Evolutionary conservation across 2,888 invertebrate species (phyloP), one percentile per base, ranked within the genome.

Genomic region (Pollenia griseotomentosa): DNA sequence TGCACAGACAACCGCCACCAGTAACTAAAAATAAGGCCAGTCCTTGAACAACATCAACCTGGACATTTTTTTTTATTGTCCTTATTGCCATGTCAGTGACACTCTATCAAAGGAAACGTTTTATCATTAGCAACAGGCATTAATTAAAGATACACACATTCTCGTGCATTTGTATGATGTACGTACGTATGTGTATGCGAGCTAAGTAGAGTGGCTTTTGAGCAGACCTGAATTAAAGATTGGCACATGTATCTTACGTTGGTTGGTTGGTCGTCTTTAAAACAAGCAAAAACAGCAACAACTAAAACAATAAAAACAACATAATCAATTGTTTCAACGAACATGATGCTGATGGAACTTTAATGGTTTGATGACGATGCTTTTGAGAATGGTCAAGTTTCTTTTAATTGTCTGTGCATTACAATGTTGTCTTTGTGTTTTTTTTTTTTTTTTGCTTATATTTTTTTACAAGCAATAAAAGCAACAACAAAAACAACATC

Each of bases 41-140:
- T 4, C 33, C 33, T 33, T 33, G 33, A 33, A 33, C 33, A 33
- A 33, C 33, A 33, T 33, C 33, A 33, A 1, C 33, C 33, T 33
- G 33, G 33, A 33, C 6, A 33, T 6, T 33, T 33, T 33, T n/a
- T 33, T 6, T 5, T 33, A 65, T 65, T n/a, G 19, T 23, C 9
- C 7, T 19, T 65, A 19, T 12, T 65, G 19, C 14, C 16, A 19
- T 46, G 65, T 23, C 65, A 65, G 46, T 23, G 11, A 46, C 44
- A 65, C 2, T 65, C 19, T 19, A 14, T 10, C 70, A 51, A 51
- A 70, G 70, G 12, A 71, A 71, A 14, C 42, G 53, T 33, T 80
- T 71, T 80, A 63, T 80, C 70, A 71, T 80, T 80, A 63, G 80
- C 71, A 80, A 71, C 80, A 80, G 80, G 71, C 71, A 46, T 68